Conservation (phyloP, 2,113 vertebrate genomes). For the Acanthisitta chloris region DNA sequence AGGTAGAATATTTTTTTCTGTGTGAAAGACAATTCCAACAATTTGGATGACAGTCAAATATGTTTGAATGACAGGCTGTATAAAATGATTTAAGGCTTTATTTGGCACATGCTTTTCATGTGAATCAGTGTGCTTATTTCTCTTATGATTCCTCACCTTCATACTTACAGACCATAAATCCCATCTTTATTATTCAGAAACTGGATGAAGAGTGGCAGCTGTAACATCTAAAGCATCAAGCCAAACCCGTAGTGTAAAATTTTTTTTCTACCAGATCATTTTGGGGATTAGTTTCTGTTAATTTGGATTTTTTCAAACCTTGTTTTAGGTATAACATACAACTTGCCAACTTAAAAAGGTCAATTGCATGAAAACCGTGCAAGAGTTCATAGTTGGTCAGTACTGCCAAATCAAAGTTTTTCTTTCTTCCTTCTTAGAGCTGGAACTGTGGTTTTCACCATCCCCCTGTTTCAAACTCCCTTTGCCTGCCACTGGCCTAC, state of each 20-base stretch:
- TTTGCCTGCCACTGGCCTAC: not conserved
- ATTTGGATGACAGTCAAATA: slow-evolving; percentile 38
- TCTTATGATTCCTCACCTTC: slow-evolving; percentile 21
- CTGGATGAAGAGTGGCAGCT: not conserved
- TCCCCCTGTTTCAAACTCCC: not conserved
- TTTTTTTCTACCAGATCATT: not conserved
- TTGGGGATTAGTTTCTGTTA: not conserved
- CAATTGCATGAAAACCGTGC: not conserved
- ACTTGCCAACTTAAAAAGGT: not conserved
- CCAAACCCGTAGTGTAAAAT: not conserved
- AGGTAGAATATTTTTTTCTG: not conserved
- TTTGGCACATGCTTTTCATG: slow-evolving; percentile 28
- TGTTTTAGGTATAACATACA: not conserved
- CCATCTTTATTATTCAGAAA: not conserved
- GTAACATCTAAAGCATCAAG: not conserved
- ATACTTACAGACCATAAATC: not conserved
- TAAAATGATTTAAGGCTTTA: slow-evolving; percentile 46
- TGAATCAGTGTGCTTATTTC: slow-evolving; percentile 39
- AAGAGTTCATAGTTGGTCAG: not conserved
- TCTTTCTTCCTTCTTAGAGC: not conserved
- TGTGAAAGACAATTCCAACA: slow-evolving; percentile 15
- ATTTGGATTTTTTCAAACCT: not conserved
- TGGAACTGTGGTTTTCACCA: not conserved
- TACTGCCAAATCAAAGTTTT: not conserved
- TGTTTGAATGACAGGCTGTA: slow-evolving; percentile 19